Evolutionary conservation across 2,888 invertebrate genomes (phyloP).

Genomic region (Sympetrum striolatum): DNA sequence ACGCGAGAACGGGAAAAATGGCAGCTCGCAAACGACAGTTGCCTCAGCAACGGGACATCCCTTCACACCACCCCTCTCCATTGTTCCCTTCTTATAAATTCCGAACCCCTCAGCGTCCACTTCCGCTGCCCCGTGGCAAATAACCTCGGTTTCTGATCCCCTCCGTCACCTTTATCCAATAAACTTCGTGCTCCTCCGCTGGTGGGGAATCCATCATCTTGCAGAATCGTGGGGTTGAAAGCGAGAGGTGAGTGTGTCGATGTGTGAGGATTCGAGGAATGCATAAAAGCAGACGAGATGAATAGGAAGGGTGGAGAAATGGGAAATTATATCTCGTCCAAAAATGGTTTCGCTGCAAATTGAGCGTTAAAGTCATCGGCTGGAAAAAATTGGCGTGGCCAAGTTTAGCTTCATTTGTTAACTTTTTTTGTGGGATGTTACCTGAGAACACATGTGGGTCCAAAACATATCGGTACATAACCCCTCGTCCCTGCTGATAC

Average conservation of each 20-base stretch:
- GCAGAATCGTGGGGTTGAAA: neutral
- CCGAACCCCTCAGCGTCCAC: neutral
- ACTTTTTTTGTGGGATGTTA: too few species aligned
- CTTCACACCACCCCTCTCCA: constrained; percentile 2
- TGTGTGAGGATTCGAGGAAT: neutral
- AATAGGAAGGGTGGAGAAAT: neutral
- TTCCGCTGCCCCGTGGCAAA: neutral
- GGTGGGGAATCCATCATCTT: neutral
- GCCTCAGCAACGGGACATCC: neutral
- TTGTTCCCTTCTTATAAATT: neutral
- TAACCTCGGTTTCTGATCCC: neutral
- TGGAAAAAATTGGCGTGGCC: too few species aligned
- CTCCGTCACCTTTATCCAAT: neutral
- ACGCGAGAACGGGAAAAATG: neutral
- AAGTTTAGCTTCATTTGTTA: too few species aligned
- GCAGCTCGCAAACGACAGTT: neutral
- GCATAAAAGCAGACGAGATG: neutral
- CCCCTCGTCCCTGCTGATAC: too few species aligned
- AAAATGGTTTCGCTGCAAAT: too few species aligned
- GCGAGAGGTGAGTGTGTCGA: neutral
- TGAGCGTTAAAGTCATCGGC: too few species aligned
- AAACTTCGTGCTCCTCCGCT: neutral
- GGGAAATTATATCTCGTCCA: neutral
- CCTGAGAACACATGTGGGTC: too few species aligned
- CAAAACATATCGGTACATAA: too few species aligned